Evolutionary conservation across 2,113 vertebrate genomes (phyloP), one percentile per base, ranked within the genome.

Genomic region (Gobio gobio): DNA sequence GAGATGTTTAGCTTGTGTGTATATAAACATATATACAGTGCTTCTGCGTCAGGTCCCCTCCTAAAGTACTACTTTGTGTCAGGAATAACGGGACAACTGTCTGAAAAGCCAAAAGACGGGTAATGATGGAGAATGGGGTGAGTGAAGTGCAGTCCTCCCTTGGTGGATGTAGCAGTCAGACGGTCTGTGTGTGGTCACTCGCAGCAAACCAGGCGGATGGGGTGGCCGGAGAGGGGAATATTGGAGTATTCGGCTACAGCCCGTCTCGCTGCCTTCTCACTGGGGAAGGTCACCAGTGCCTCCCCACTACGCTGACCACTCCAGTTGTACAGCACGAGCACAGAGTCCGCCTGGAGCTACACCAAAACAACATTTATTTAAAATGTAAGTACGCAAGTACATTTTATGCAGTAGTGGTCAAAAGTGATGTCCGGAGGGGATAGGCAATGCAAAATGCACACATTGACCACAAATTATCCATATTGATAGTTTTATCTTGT

Each of bases 271-370:
- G 92, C 84, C 87, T 96, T 96, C 91, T 96, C 94, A 33, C 93
- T 97, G 77, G 96, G 95, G 86, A 97, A 98, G 84, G 95, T 96
- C 91, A 98, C 93, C 89, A 97, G 89, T 0, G 97, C 96, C 91
- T 97, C 96, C 3, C 96, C 96, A n/a, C 96, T 97, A 92, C 96
- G 95, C 92, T 96, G 96, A 86, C 97, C 97, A 29, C 93, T 97
- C 87, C 96, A 95, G 93, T 96, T 96, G 90, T 97, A 96, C 93
- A 98, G 93, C 90, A 97, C 87, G 7, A 98, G 94, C 88, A 97
- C 89, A 40, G 95, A 94, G 56, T 98, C 97, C 88, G 95, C 91
- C 14, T 96, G 96, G 86, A 98, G 95, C 97, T 98, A 93, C 59
- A 78, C 51, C 24, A 47, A n/a, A 54, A 76, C 3, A 14, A 66